Conservation (phyloP, 2,113 vertebrate genomes). For the Solenodon paradoxus region DNA sequence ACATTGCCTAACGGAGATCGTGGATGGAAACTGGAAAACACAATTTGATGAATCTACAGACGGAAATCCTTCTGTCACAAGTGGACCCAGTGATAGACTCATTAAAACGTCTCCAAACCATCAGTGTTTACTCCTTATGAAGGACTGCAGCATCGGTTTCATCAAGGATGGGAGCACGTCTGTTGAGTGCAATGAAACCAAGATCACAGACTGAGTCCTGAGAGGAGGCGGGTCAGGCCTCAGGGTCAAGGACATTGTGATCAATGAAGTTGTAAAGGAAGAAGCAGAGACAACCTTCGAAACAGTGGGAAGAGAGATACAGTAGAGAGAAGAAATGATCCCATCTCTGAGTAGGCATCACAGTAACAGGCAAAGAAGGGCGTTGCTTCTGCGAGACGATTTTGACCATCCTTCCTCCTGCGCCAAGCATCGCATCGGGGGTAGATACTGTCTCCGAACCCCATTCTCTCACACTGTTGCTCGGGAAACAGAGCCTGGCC, state of each 20-base stretch:
- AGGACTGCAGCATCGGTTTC: not conserved
- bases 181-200: too few relatives aligned
- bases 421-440: not conserved
- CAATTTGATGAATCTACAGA: not conserved
- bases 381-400: not conserved
- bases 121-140: not conserved
- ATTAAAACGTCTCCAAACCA: not conserved
- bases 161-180: not conserved
- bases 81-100: not conserved
- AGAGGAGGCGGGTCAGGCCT: rapidly evolving
- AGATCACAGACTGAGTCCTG: not conserved
- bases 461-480: rapidly evolving
- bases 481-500: rapidly evolving
- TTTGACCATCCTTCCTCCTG: not conserved
- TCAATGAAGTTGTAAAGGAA: not conserved
- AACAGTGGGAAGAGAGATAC: not conserved
- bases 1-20: not conserved
- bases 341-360: not conserved
- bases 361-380: not conserved
- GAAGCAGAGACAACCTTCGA: not conserved
- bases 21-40: not conserved
- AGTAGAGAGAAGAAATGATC: not conserved
- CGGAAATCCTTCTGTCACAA: not conserved
- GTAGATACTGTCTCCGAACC: not conserved
- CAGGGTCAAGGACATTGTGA: not conserved